phyloP scores from a whole-genome alignment of 2,113 vertebrate genomes.

The Nipponia nippon region DNA sequence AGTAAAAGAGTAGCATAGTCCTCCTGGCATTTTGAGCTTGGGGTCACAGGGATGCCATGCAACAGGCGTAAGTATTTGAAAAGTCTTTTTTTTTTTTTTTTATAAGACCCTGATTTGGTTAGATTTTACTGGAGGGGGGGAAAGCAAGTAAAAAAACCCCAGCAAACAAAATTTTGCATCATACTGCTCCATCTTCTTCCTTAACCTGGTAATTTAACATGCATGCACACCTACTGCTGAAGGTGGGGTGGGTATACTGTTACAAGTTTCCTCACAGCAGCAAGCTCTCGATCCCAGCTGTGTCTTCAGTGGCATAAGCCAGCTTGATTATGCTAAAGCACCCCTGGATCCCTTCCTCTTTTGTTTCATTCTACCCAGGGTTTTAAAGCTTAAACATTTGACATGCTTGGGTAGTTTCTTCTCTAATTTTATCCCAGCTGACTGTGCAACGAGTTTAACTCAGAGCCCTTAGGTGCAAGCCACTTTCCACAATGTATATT shows the following conservation, averaged over 20 bases:
- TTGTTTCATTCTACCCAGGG: constrained; percentile 64
- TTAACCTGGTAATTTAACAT: constrained; percentile 13
- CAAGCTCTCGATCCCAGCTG: constrained; percentile 54
- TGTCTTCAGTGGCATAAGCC: constrained; percentile 53
- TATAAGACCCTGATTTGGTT: background rate
- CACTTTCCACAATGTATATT: constrained; percentile 52
- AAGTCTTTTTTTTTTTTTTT: background rate
- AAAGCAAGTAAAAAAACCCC: background rate
- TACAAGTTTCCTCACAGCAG: constrained; percentile 64
- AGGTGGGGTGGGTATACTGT: constrained; percentile 26
- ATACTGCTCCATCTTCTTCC: background rate
- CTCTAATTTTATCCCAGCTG: constrained; percentile 71
- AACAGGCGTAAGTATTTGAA: background rate
- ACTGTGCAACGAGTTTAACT: constrained; percentile 64
- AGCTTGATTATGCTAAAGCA: constrained; percentile 69
- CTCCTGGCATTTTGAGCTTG: background rate
- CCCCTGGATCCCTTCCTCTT: constrained; percentile 66
- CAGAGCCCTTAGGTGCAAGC: constrained; percentile 57
- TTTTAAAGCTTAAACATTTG: constrained; percentile 73
- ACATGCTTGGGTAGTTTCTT: constrained; percentile 71
- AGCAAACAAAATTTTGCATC: background rate
- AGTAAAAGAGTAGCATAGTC: background rate
- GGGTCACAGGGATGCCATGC: background rate
- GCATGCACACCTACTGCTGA: constrained; percentile 15
- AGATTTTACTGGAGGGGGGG: background rate